Percentiles rank a stretch among this genome's conserved stretches.
These are phyloP conservation scores for Tetranychus truncatus DNA, from an alignment of 2,888 invertebrate genomes.

Conservation along the genomic window DNA sequence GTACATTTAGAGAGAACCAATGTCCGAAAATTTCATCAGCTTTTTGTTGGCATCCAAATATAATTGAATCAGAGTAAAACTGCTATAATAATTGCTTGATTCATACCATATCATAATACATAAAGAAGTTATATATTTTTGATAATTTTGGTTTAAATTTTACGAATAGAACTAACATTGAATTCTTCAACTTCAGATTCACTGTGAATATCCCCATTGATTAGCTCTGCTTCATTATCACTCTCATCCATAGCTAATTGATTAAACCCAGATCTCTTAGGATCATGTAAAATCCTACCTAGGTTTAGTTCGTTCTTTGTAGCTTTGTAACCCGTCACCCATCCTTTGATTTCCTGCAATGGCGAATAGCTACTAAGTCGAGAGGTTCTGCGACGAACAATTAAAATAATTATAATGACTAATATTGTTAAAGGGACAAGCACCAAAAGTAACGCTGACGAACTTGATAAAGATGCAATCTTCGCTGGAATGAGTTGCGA, in stretches of 20 bases:
- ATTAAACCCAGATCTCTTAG: constrained; percentile 42
- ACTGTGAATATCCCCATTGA: constrained; percentile 29
- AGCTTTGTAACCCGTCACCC: background rate
- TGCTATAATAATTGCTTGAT: no score
- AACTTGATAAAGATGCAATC: background rate
- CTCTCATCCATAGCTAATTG: constrained; percentile 48
- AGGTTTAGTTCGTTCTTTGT: background rate
- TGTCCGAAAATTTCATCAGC: no score
- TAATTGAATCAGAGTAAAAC: no score
- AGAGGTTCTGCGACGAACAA: background rate
- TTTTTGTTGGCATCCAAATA: no score
- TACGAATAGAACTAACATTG: constrained; percentile 13
- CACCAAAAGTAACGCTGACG: background rate
- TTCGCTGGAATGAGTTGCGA: background rate
- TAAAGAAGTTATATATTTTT: no score
- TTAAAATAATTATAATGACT: background rate
- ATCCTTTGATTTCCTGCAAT: background rate
- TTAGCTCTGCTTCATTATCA: constrained; percentile 38
- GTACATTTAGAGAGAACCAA: no score
- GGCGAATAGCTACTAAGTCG: background rate
- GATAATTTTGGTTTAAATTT: background rate
- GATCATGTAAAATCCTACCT: constrained; percentile 29
- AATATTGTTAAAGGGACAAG: background rate
- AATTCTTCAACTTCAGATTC: constrained; percentile 27
- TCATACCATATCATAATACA: no score